Base-by-base conservation (phyloP, 2,888 invertebrate genomes). In the Calliopum simillimum region DNA sequence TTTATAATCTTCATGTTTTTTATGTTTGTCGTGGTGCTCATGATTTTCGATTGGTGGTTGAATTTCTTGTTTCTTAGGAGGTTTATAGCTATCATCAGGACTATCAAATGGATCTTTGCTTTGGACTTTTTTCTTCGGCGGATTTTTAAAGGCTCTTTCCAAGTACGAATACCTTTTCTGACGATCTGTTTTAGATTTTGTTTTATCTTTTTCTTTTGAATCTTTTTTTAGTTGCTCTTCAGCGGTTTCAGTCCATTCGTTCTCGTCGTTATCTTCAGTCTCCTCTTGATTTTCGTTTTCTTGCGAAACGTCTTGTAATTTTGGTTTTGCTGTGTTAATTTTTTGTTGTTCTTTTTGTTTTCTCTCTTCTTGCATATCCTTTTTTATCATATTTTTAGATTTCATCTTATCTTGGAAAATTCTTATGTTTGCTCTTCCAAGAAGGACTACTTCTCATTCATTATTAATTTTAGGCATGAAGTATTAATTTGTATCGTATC, bases 401-500 rank as follows among this genome's bases (percentile, higher is more conserved):
- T n/a, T n/a, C n/a, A n/a, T n/a, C n/a, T n/a, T n/a, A n/a, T n/a
- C n/a, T n/a, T n/a, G n/a, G n/a, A n/a, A 49, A 16, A 49, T 46
- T 13, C 46, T 46, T 5, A 16, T 49, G 14, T 49, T 49, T 19
- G 23, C 23, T 53, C 11, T 53, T 12, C 19, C 1, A 49, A n/a
- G n/a, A n/a, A n/a, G n/a, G n/a, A n/a, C n/a, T n/a, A n/a, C n/a
- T n/a, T n/a, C n/a, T n/a, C n/a, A n/a, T n/a, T n/a, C n/a, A n/a
- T n/a, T n/a, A n/a, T n/a, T n/a, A n/a, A n/a, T n/a, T n/a, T n/a
- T n/a, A n/a, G n/a, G n/a, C n/a, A n/a, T n/a, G n/a, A n/a, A n/a
- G 25, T 19, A n/a, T 55, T 25, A 51, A 58, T 64, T 61, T 62
- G 25, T 44, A 62, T 41, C 62, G 56, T 78, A 78, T 77, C 79